phyloP scores from a whole-genome alignment of 1,140 invertebrate species.

The Drosophila grimshawi region DNA sequence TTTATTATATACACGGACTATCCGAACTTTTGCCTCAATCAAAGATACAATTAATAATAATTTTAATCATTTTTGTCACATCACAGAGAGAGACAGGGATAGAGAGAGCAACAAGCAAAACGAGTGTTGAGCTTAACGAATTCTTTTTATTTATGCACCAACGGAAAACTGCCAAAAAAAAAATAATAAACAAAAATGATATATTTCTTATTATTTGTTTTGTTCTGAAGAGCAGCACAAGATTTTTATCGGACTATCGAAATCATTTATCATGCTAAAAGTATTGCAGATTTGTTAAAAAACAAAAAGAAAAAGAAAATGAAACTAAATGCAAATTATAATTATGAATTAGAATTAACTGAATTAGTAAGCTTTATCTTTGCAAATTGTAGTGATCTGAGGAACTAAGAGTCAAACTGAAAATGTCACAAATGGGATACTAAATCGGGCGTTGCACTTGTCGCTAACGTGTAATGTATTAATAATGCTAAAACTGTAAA shows the following conservation, averaged over 20 bases:
- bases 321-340: slow-evolving; percentile 28
- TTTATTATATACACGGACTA: slow-evolving; percentile 18
- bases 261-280: neutral
- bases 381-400: slow-evolving; percentile 72
- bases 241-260: slow-evolving; percentile 3
- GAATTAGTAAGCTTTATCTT: slow-evolving; percentile 78
- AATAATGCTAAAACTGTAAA: slow-evolving; percentile 8
- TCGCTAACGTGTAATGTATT: neutral
- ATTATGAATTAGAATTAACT: slow-evolving; percentile 60
- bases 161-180: slow-evolving; percentile 73
- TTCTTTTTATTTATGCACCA: slow-evolving; percentile 23
- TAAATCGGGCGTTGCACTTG: slow-evolving; percentile 10
- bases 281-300: slow-evolving; percentile 9
- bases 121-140: neutral
- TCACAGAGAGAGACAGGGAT: slow-evolving; percentile 4
- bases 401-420: slow-evolving; percentile 34
- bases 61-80: neutral
- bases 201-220: slow-evolving; percentile 38
- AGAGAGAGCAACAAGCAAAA: slow-evolving; percentile 15
- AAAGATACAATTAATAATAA: too few species aligned
- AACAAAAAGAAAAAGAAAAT: slow-evolving; percentile 17
- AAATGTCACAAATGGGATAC: slow-evolving; percentile 22
- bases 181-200: slow-evolving; percentile 43
- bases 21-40: slow-evolving; percentile 19
- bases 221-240: slow-evolving; percentile 49